Evolutionary conservation across 2,113 vertebrate genomes (phyloP), one percentile per base, ranked within the genome.

Genomic region (Morphnarchus princeps): DNA sequence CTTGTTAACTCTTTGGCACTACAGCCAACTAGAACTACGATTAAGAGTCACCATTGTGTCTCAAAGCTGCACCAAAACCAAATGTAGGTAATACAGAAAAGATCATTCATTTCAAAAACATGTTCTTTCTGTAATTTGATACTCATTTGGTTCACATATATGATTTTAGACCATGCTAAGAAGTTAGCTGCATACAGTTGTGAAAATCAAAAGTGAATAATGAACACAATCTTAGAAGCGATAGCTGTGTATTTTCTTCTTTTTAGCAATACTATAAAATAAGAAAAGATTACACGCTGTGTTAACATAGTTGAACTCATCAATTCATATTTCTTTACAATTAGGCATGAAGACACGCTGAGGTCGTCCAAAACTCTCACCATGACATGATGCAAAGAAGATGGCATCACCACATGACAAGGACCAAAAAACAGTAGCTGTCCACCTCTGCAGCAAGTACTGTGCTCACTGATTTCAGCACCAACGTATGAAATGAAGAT

Each of bases 61-160:
- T 42, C n/a, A 69, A 80, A 80, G 52, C 22, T 4, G 2, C 40
- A 86, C 7, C 22, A 83, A 85, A 77, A 43, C 32, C 3, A 6
- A 76, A 9, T 20, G 49, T 19, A 54, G 18, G 24, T 10, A n/a
- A 74, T 5, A 15, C 3, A 81, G 47, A 54, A 79, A 72, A 82
- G 19, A 63, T 3, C 0, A 0, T 31, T 76, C 6, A 13, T 40
- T 66, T 71, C 10, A 45, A 73, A 71, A 10, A 18, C 8, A 11
- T 14, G 11, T 61, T 17, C 6, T 83, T 58, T 5, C 22, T 78
- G 25, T 26, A 34, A 49, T 26, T 77, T 54, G 24, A 36, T 3
- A 43, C 36, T 32, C 14, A 26, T 83, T 49, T 50, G 15, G 28
- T 34, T 66, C 28, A 40, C 1, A 5, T 0, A 0, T 13, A 7